phyloP scores from a whole-genome alignment of 2,888 invertebrate genomes.

The Patella caerulea region DNA sequence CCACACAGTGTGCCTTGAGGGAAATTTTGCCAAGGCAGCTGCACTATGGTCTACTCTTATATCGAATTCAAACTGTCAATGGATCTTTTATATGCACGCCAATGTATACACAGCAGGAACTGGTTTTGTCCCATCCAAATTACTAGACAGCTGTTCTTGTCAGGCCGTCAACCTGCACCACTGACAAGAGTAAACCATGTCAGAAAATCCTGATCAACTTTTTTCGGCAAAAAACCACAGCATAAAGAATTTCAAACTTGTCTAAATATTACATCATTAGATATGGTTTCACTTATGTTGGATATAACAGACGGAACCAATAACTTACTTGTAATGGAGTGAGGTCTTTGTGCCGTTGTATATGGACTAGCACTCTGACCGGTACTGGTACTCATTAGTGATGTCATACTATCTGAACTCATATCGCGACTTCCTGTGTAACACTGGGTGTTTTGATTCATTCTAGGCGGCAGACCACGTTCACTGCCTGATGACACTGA shows the following conservation, averaged over 20 bases:
- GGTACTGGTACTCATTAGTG: constrained; percentile 79
- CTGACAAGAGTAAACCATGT: too few relatives aligned
- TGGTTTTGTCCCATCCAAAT: too few relatives aligned
- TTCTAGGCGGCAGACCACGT: constrained; percentile 69
- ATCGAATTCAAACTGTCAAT: too few relatives aligned
- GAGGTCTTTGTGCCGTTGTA: constrained; percentile 75
- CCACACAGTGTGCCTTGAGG: too few relatives aligned
- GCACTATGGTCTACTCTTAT: too few relatives aligned
- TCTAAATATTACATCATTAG: constrained; percentile 1
- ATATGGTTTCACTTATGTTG: not conserved
- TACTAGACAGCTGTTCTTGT: too few relatives aligned
- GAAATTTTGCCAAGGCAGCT: too few relatives aligned
- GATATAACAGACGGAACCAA: not conserved
- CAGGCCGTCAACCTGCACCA: too few relatives aligned
- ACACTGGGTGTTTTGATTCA: not conserved
- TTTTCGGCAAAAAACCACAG: not conserved
- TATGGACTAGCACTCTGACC: constrained; percentile 82
- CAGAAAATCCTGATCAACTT: too few relatives aligned
- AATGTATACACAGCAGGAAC: too few relatives aligned
- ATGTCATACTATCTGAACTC: constrained; percentile 82
- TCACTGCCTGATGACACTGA: constrained; percentile 82
- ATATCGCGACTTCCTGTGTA: constrained; percentile 60
- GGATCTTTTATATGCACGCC: too few relatives aligned
- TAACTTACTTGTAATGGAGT: constrained; percentile 82
- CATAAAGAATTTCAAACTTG: not conserved